phyloP scores from a whole-genome alignment of 2,113 vertebrate genomes.

The Dasyprocta punctata region DNA sequence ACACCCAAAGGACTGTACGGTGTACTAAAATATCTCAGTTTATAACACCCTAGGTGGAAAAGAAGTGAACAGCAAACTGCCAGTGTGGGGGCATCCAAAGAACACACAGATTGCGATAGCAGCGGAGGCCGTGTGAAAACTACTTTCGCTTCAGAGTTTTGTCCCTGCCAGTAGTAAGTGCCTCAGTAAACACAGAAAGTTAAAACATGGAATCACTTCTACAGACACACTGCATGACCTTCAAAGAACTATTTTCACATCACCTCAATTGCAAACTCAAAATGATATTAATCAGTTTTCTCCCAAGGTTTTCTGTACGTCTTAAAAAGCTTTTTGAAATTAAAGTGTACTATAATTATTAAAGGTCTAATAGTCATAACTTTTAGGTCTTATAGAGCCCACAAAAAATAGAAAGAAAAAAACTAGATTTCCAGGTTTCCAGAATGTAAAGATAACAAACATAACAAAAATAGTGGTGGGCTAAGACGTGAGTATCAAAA shows the following conservation, averaged over 20 bases:
- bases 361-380: not conserved
- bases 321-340: constrained; percentile 25
- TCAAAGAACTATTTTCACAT: not conserved
- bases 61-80: not conserved
- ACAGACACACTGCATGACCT: not conserved
- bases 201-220: not conserved
- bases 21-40: not conserved
- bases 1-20: not conserved
- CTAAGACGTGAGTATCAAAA: not conserved
- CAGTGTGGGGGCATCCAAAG: not conserved
- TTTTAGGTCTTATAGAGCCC: not conserved
- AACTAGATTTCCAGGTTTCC: not conserved
- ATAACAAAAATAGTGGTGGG: not conserved
- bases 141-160: not conserved
- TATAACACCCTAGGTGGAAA: not conserved
- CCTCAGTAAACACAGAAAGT: not conserved
- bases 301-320: not conserved
- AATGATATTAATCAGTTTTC: constrained; percentile 42
- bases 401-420: not conserved
- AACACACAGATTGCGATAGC: not conserved
- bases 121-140: not conserved
- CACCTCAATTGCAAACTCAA: not conserved
- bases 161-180: not conserved
- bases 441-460: not conserved
- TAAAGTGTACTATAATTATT: not conserved